Base-by-base conservation (phyloP, 2,113 vertebrate species). In the Enhydra lutris region DNA sequence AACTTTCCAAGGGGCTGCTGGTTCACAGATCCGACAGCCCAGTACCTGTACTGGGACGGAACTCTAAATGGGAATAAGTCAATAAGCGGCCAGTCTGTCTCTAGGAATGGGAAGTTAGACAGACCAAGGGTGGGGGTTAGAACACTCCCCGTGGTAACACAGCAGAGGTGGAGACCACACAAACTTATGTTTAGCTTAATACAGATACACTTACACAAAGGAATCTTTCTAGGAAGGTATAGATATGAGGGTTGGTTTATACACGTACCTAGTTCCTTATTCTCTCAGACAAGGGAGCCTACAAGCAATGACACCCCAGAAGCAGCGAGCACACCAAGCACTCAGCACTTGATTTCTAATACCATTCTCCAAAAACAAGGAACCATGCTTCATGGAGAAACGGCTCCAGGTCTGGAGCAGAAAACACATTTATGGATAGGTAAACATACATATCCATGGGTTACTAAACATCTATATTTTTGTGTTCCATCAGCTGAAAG, bases 71-170 rank as follows among this genome's bases (percentile, higher is more conserved):
- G 9, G 50, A 4, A 52, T 36, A 12, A 1, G 45, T 45, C 24
- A 4, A 20, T 20, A 14, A 12, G 13, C 29, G 0, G 5, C 12
- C 15, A 5, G 21, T n/a, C 47, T 50, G 13, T 34, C 13, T 36
- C 36, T 47, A 26, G 36, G 42, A 23, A 7, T 50, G 1, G 23
- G 14, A 85, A 10, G 42, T 67, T 80, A 85, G 50, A 59, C 15
- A n/a, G 31, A n/a, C 42, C 23, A 57, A 20, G 6, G 31, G 34
- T 24, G 1, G 13, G 47, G 8, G 10, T 15, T 14, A 9, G 26
- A 61, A 24, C 24, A 88, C 18, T 45, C 1, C 61, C 2, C 4
- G 15, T 18, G n/a, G 31, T 47, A 39, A 39, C 21, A 39, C 12
- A 15, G 55, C 7, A 57, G 65, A 21, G 12, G 15, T 29, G 31